Evolutionary conservation across 2,113 vertebrate genomes (phyloP).

Genomic region (Macrotus californicus): DNA sequence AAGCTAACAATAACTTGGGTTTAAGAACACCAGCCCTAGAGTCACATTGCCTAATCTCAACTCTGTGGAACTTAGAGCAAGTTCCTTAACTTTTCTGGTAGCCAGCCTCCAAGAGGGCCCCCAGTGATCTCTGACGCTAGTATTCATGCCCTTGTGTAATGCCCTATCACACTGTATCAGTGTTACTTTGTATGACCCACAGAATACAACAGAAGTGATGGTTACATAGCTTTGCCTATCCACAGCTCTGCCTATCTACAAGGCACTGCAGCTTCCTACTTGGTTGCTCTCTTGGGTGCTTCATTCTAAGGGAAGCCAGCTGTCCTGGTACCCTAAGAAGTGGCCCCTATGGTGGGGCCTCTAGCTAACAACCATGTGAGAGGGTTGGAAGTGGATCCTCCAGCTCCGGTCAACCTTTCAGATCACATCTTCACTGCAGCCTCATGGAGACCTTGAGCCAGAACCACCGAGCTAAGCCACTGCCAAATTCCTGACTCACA

Average conservation of each 20-base stretch:
- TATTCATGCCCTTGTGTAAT: too few relatives aligned
- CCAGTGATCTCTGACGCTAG: rapidly evolving
- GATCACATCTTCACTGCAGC: background rate
- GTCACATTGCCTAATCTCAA: background rate
- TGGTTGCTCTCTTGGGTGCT: background rate
- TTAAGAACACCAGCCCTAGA: background rate
- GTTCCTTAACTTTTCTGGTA: background rate
- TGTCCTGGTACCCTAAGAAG: background rate
- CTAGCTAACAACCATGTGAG: background rate
- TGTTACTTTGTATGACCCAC: background rate
- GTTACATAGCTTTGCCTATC: too few relatives aligned
- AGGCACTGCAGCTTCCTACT: background rate
- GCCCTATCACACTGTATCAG: too few relatives aligned
- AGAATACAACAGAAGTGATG: background rate
- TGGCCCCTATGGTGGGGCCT: background rate
- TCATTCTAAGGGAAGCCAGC: background rate
- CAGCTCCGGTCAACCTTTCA: background rate
- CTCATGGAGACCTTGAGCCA: background rate
- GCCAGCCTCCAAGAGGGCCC: background rate
- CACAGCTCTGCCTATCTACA: too few relatives aligned
- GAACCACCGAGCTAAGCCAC: background rate
- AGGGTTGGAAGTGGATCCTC: background rate
- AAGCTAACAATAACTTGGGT: background rate
- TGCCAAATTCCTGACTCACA: background rate
- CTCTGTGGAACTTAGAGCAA: background rate